Base-by-base conservation (phyloP, 2,888 invertebrate genomes). In the Aphodius sticticus region DNA sequence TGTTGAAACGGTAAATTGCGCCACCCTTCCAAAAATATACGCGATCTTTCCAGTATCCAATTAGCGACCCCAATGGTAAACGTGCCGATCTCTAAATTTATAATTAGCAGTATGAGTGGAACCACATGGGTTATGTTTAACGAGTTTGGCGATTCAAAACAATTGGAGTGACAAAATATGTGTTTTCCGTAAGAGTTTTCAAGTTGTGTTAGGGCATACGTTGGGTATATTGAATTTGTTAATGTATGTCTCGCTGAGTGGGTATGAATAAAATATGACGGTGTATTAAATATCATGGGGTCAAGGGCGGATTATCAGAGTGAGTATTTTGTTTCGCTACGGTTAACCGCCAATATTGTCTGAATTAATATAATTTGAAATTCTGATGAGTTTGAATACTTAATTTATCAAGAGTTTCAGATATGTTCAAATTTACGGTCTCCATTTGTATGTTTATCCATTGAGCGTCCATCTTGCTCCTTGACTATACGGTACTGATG, bases 1-100 rank as follows among this genome's bases (percentile, higher is more conserved):
- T 53, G 53, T 53, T 53, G 53, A 53, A 53, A 53, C 53, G 53
- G 53, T 53, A 53, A 53, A 53, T 53, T 53, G 53, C 53, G 53
- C 53, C 53, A 53, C 53, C 53, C 53, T 12, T 53, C 4, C 7
- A 5, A 53, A 53, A 53, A 53, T 53, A 53, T 53, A 53, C 12
- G 12, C 53, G 53, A 53, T 53, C 53, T 53, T 53, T 53, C 53
- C 9, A 1, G 53, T 53, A 53, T 53, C 53, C 53, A 53, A 53
- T 53, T 53, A 53, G 53, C 53, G 53, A 53, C 53, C 53, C 53
- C 53, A 53, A 53, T 12, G 53, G 53, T 5, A 5, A 53, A 53
- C 53, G 6, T 12, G 12, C 53, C 9, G 53, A 53, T 53, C 2
- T 53, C 53, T 53, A 53, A 53, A 53, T 53, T 53, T 53, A 53